A percentile compares a stretch with the other conserved stretches of the same genome.
phyloP scores from a whole-genome alignment of 2,113 vertebrate species.

The Esox niger region DNA sequence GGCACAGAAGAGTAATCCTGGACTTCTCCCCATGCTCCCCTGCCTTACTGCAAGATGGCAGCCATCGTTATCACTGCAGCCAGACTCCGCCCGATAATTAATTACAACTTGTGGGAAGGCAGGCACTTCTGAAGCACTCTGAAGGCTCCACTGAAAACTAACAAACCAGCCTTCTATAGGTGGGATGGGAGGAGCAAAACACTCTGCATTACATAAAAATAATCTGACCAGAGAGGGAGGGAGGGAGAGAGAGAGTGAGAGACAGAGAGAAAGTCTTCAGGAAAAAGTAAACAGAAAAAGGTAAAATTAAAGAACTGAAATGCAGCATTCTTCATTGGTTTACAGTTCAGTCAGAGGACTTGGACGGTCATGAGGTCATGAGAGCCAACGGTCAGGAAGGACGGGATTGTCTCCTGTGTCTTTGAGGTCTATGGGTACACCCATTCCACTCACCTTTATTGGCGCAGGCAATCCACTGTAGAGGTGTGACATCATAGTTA shows the following conservation, averaged over 20 bases:
- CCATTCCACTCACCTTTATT: conserved; percentile 84
- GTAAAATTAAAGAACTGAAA: too few species aligned
- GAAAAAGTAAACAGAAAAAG: too few species aligned
- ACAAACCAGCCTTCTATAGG: conserved; percentile 50
- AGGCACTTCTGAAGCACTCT: conserved; percentile 59
- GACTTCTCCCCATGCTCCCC: too few species aligned
- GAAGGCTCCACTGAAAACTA: conserved; percentile 55
- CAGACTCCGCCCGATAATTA: conserved; percentile 70
- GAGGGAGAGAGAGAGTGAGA: background rate
- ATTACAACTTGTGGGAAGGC: conserved; percentile 61
- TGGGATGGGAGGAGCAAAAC: conserved; percentile 11
- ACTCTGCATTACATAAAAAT: conserved; percentile 23
- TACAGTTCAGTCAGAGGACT: too few species aligned
- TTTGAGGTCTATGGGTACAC: background rate
- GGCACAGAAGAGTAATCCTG: too few species aligned
- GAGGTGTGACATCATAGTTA: conserved; percentile 93
- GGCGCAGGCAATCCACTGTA: conserved; percentile 97
- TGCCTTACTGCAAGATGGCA: conserved; percentile 59
- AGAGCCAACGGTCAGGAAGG: too few species aligned
- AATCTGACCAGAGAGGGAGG: conserved; percentile 3
- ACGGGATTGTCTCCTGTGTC: background rate
- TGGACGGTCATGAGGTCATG: too few species aligned
- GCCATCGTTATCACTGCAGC: conserved; percentile 61
- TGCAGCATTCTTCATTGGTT: too few species aligned
- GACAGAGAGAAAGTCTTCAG: too few species aligned